phyloP scores from a whole-genome alignment of 2,797 vertebrate genomes.

The Cyprinodon diabolis region DNA sequence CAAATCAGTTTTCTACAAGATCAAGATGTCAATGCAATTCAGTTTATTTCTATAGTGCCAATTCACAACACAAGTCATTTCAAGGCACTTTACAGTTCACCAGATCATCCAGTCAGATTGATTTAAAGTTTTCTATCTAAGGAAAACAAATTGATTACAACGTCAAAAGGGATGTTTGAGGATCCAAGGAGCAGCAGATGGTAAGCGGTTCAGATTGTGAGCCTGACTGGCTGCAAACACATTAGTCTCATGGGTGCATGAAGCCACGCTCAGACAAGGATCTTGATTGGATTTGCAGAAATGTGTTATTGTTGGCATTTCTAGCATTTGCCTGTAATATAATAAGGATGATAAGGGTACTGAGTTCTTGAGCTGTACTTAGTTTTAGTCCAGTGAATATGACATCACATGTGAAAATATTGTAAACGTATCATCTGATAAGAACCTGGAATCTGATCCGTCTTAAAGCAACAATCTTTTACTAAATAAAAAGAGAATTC shows the following conservation, averaged over 20 bases:
- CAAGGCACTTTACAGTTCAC: no score
- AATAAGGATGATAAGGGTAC: conserved; percentile 23
- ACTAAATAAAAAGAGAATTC: no score
- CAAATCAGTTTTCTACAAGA: conserved; percentile 15
- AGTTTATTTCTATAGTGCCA: no score
- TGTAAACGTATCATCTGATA: no score
- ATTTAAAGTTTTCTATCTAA: no score
- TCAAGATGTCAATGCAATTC: conserved; percentile 17
- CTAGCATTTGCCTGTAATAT: conserved; percentile 37
- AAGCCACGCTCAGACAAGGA: not conserved
- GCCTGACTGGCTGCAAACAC: conserved; percentile 32
- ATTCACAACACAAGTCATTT: no score
- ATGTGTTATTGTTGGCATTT: conserved; percentile 32
- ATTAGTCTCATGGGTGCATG: conserved; percentile 32
- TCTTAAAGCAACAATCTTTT: no score
- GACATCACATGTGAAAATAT: no score
- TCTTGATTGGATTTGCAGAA: conserved; percentile 51
- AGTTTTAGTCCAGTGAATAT: conserved; percentile 1
- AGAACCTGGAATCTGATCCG: no score
- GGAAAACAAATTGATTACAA: no score
- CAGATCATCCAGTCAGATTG: no score
- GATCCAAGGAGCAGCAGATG: conserved; percentile 59
- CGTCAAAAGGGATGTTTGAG: conserved; percentile 2
- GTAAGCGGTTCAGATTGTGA: conserved; percentile 45
- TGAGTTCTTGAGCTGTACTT: conserved; percentile 11